Percentiles rank a stretch among this genome's conserved stretches.
These are phyloP conservation scores for Actinopyga echinites DNA, from an alignment of 53 echinoderm and acorn worm species.

Conservation along the genomic window DNA sequence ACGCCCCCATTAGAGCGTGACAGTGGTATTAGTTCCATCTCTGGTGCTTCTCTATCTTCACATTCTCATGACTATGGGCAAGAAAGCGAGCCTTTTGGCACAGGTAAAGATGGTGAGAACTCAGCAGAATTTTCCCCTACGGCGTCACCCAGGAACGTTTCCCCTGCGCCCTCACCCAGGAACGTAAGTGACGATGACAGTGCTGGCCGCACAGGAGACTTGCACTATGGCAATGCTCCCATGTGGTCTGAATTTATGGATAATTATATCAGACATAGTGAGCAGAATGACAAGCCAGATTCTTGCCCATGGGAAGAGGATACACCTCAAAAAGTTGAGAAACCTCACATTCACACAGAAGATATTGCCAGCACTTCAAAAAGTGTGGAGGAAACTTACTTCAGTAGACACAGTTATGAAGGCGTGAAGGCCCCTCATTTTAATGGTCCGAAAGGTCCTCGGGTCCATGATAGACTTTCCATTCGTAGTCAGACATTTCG, in stretches of 20 bases:
- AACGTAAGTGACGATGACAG: not conserved
- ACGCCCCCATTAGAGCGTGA: not conserved
- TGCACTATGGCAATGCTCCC: not conserved
- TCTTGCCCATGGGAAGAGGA: no score
- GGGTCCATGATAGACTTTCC: no score
- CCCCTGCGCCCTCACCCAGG: not conserved
- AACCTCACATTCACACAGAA: no score
- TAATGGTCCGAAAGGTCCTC: no score
- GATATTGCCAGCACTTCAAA: no score
- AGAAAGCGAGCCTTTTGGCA: not conserved
- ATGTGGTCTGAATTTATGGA: slow-evolving; percentile 24
- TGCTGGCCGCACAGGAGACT: no score
- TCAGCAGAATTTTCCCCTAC: not conserved
- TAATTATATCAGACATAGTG: not conserved
- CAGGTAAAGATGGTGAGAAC: not conserved
- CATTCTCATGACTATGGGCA: not conserved
- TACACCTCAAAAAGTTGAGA: no score
- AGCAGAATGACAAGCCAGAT: no score
- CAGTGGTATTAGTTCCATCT: slow-evolving; percentile 20
- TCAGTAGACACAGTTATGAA: no score
- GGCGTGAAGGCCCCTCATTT: no score
- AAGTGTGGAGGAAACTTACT: no score
- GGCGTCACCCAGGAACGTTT: not conserved
- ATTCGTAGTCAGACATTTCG: no score
- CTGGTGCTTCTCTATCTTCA: not conserved